A percentile compares a stretch with the other conserved stretches of the same genome.
Evolutionary conservation across 2,888 invertebrate genomes (phyloP).

Genomic region (Melieria omissa): DNA sequence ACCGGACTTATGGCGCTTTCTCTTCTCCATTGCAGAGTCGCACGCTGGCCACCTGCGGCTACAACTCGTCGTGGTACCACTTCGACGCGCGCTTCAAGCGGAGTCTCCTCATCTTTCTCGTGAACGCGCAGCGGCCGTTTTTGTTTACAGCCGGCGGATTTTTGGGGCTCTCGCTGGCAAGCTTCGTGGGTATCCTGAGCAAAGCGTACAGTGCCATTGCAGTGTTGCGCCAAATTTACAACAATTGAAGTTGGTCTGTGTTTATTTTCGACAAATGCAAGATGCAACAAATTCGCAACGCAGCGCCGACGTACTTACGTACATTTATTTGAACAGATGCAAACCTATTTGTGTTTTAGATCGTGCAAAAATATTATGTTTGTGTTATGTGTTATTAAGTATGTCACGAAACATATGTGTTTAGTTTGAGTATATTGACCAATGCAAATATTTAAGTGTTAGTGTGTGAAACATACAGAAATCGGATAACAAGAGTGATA

Average conservation of each 20-base stretch:
- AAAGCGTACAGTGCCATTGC: conserved; percentile 56
- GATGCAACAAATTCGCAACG: no score
- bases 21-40: conserved; percentile 48
- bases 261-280: background rate
- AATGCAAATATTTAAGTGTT: no score
- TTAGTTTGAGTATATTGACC: no score
- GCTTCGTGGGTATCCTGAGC: conserved; percentile 53
- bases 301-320: background rate
- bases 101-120: conserved; percentile 49
- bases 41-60: conserved; percentile 49
- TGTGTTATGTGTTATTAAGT: no score
- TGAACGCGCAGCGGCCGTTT: conserved; percentile 50
- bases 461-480: no score
- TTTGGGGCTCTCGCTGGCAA: conserved; percentile 50
- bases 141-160: conserved; percentile 55
- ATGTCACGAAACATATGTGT: no score
- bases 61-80: conserved; percentile 51
- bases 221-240: conserved; percentile 52
- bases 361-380: no score
- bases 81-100: conserved; percentile 48
- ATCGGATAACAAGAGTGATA: no score
- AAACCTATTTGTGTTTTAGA: no score
- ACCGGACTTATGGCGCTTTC: background rate
- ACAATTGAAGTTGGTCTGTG: conserved; percentile 27
- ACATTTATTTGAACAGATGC: no score